Base-by-base conservation (phyloP, 1,140 invertebrate genomes). In the Lucilia cuprina region DNA sequence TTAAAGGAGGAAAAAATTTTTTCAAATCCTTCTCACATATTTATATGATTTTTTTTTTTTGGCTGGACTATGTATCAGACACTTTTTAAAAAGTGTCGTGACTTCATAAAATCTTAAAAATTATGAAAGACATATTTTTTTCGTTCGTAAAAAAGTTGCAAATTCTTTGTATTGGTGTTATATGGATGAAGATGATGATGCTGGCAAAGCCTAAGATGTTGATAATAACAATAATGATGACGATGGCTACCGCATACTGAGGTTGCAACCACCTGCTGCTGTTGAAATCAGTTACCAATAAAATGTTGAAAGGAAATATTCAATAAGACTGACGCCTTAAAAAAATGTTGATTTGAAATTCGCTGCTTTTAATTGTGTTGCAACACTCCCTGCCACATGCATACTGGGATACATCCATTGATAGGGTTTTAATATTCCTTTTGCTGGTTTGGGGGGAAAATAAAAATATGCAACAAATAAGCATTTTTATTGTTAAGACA, bases 21-120 rank as follows among this genome's bases (percentile, higher is more conserved):
- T 2, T 41, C 41, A 55, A 13, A 13, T 55, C 50, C 74, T 77
- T 41, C 13, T 35, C 17, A 77, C 34, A 77, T n/a, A 34, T 55
- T 41, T 77, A 30, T 77, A 41, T 41, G 17, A 35, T 47, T 77
- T 77, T 77, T 30, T 77, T 41, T 14, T 14, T n/a, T 25, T 70
- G 17, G 12, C 19, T 21, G 25, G 25, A 30, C 25, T 30, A 30
- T 30, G 25, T 30, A 70, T 9, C 41, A 25, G 41, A 80, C 47
- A 80, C 47, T 80, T 50, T 49, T 25, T 41, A 41, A 80, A 80
- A 80, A 80, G n/a, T 80, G 77, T 80, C 77, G 77, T 80, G 77
- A 80, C 77, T 80, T 80, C 77, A 80, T 80, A 80, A 80, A 80
- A 80, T 80, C 77, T 80, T 47, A 70, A 49, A 80, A 80, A 80